Base-by-base conservation (phyloP, 2,888 invertebrate genomes). In the Odiellus spinosus region DNA sequence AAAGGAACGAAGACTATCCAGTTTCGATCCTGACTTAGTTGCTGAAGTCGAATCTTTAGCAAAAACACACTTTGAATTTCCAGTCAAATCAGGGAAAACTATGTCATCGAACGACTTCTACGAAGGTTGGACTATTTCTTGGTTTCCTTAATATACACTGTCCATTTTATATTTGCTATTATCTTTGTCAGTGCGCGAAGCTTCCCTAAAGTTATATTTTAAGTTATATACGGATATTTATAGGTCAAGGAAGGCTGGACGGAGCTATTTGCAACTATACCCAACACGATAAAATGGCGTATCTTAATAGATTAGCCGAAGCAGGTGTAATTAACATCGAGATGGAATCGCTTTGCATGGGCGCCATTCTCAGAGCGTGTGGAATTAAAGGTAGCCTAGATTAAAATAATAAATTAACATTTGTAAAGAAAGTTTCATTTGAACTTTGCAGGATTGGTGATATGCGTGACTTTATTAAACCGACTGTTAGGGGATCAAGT, bases 101-200 rank as follows among this genome's bases (percentile, higher is more conserved):
- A 80, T 95, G 77, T 93, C 95, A 69, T 85, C 95, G 10, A 82
- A 87, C 62, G 96, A 96, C 66, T 98, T 98, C 65, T 98, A 96
- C 66, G 96, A 98, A 76, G 91, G 84, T 49, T n/a, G n/a, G 67
- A 69, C 55, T 67, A 8, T 26, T 26, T 26, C 26, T 6, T 26
- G 26, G 26, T 26, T n/a, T n/a, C n/a, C n/a, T n/a, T n/a, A n/a
- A n/a, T n/a, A n/a, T n/a, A n/a, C n/a, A n/a, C n/a, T n/a, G n/a
- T n/a, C n/a, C n/a, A n/a, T n/a, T n/a, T n/a, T n/a, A n/a, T n/a
- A n/a, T n/a, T n/a, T n/a, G n/a, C n/a, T n/a, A n/a, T n/a, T n/a
- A n/a, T n/a, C n/a, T n/a, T n/a, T n/a, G n/a, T n/a, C n/a, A n/a
- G n/a, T n/a, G n/a, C n/a, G n/a, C n/a, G n/a, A n/a, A n/a, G n/a